Conservation (phyloP, 2,113 vertebrate genomes). For the Carettochelys insculpta region DNA sequence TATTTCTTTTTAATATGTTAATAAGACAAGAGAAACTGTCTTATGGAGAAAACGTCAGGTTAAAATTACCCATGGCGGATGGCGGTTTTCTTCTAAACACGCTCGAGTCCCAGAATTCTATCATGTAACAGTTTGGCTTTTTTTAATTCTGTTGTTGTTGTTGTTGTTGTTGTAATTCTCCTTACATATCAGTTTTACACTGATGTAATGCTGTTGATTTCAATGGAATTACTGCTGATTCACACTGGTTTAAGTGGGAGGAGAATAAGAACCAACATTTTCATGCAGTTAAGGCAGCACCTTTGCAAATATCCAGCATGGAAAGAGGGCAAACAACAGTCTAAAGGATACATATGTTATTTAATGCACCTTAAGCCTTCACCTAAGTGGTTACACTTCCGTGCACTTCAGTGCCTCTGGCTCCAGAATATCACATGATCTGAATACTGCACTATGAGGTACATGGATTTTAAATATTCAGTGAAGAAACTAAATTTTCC, state of each 20-base stretch:
- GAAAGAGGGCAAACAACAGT: not conserved
- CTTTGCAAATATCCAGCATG: fast-evolving
- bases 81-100: not conserved
- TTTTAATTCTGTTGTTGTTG: not conserved
- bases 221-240: not conserved
- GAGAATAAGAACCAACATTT: not conserved
- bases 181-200: not conserved
- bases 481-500: not conserved
- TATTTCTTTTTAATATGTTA: not conserved
- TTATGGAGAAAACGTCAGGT: not conserved
- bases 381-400: not conserved
- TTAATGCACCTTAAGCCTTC: not conserved
- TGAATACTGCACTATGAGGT: not conserved
- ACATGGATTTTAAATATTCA: not conserved
- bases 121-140: not conserved
- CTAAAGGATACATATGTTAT: not conserved
- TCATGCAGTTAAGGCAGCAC: not conserved
- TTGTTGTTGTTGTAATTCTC: not conserved
- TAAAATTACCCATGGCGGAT: not conserved
- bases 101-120: not conserved
- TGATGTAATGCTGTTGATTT: not conserved
- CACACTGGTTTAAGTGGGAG: not conserved
- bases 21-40: not conserved
- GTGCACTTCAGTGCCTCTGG: not conserved
- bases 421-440: fast-evolving